phyloP scores from a whole-genome alignment of 92 coral and sea anemone genomes.

The Zoanthus gigantus region DNA sequence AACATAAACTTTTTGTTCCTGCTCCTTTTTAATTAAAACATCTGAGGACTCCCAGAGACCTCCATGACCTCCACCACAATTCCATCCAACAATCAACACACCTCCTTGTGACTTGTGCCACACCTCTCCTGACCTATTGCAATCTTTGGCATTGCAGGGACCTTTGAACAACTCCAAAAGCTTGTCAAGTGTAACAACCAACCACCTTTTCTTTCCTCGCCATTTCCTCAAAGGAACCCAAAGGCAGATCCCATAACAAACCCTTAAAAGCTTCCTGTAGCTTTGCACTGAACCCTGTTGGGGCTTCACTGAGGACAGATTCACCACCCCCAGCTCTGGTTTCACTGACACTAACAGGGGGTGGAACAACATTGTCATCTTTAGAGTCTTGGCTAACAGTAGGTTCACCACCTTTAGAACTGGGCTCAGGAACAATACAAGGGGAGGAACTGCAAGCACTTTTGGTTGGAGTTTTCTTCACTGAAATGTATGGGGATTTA shows the following conservation, averaged over 20 bases:
- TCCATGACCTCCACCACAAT: constrained; percentile 51
- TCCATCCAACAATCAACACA: constrained; percentile 43
- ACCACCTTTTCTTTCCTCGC: constrained; percentile 33
- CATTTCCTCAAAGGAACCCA: constrained; percentile 45
- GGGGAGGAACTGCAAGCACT: constrained; percentile 11
- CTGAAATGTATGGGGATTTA: constrained; percentile 39
- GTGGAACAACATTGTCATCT: not conserved
- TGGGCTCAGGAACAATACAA: constrained; percentile 8
- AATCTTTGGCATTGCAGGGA: constrained; percentile 28
- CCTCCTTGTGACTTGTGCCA: constrained; percentile 52
- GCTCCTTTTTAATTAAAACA: constrained; percentile 45
- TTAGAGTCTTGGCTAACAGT: not conserved
- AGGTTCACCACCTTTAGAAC: constrained; percentile 33
- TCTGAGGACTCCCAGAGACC: constrained; percentile 56
- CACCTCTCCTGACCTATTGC: constrained; percentile 33
- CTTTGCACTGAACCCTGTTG: constrained; percentile 23
- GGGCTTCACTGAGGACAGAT: constrained; percentile 10
- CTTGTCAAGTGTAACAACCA: constrained; percentile 22
- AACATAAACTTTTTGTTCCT: constrained; percentile 49
- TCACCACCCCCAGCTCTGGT: not conserved
- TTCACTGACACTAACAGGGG: constrained; percentile 30
- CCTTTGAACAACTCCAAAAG: constrained; percentile 45
- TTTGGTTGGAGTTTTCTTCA: constrained; percentile 31
- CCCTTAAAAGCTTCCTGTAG: constrained; percentile 48
- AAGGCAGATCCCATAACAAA: constrained; percentile 34